Evolutionary conservation across 2,113 vertebrate species (phyloP).

Genomic region (Prionailurus viverrinus): DNA sequence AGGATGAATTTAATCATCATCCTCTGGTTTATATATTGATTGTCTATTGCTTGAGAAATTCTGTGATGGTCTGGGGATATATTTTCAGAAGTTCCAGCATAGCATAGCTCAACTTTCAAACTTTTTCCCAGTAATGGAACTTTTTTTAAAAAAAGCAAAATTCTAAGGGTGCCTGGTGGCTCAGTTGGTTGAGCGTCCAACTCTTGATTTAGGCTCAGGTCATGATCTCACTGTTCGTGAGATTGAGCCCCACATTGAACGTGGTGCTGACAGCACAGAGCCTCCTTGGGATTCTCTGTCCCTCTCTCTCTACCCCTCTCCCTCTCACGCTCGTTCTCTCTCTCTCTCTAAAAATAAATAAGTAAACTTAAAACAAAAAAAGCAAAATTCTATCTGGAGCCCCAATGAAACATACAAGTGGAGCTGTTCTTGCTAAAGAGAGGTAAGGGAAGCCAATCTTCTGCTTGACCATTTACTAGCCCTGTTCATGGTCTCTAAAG

Average conservation of each 20-base stretch:
- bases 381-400: neutral
- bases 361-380: neutral
- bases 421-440: neutral
- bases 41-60: conserved; percentile 18
- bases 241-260: too few relatives aligned
- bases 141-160: neutral
- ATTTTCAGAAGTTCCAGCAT: conserved; percentile 3
- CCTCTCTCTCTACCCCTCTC: too few relatives aligned
- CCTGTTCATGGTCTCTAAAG: neutral
- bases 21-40: neutral
- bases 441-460: neutral
- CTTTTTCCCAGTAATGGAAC: neutral
- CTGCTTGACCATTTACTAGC: neutral
- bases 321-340: too few relatives aligned
- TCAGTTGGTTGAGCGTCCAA: too few relatives aligned
- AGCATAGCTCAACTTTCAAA: neutral
- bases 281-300: too few relatives aligned
- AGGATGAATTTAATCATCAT: conserved; percentile 10
- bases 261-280: too few relatives aligned
- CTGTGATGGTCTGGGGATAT: neutral
- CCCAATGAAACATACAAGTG: neutral
- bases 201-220: too few relatives aligned
- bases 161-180: neutral
- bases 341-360: too few relatives aligned
- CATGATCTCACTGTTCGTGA: too few relatives aligned